phyloP scores from a whole-genome alignment of 37 sponge, comb jelly and placozoan genomes.

The Theonella swinhoei region DNA sequence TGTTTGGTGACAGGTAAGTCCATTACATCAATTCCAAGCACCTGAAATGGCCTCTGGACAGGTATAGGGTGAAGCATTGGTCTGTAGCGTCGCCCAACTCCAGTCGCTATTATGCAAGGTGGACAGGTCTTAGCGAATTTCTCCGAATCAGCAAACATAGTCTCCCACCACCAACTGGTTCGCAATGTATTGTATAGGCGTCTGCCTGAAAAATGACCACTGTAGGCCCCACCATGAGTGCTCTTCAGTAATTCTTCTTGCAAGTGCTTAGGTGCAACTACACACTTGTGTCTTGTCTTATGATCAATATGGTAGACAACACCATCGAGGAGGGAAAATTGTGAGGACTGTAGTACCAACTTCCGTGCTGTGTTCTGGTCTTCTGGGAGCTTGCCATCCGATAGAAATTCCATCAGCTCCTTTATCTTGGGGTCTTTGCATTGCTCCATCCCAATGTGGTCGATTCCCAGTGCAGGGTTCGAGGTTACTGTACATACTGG shows the following conservation, averaged over 20 bases:
- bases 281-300: neutral
- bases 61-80: neutral
- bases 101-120: neutral
- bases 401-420: neutral
- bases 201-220: neutral
- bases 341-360: neutral
- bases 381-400: neutral
- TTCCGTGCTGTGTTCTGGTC: neutral
- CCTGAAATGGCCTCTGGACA: neutral
- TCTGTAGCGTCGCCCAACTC: neutral
- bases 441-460: slow-evolving; percentile 5
- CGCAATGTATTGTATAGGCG: neutral
- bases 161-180: neutral
- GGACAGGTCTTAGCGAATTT: too few relatives aligned
- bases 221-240: neutral
- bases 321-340: slow-evolving; percentile 1
- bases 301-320: neutral
- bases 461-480: neutral
- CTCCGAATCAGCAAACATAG: neutral
- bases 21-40: neutral
- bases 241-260: neutral
- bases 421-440: neutral
- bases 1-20: neutral
- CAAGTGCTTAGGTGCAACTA: neutral
- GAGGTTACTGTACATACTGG: too few relatives aligned